phyloP scores from a whole-genome alignment of 2,797 vertebrate genomes.

The Etheostoma perlongum region DNA sequence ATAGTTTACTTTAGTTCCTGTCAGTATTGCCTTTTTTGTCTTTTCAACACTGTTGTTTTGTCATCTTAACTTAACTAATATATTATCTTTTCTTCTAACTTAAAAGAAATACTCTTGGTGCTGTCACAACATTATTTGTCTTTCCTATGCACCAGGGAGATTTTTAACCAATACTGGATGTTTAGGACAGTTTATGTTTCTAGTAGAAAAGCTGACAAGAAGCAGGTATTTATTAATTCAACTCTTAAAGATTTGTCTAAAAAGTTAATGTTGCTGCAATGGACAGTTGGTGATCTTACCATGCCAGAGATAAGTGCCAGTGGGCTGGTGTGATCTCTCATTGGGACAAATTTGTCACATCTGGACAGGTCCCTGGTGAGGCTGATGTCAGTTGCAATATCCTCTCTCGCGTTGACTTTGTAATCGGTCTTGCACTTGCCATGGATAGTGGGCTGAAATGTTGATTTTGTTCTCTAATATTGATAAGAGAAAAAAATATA shows the following conservation, averaged over 20 bases:
- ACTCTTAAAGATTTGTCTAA: background rate
- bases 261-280: background rate
- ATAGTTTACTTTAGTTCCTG: background rate
- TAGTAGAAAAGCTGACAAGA: background rate
- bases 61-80: background rate
- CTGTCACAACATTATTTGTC: background rate
- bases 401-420: conserved; percentile 83
- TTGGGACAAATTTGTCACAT: conserved; percentile 90
- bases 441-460: conserved; percentile 90
- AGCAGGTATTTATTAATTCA: background rate
- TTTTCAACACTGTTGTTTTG: background rate
- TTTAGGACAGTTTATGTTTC: background rate
- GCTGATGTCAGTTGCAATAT: conserved; percentile 87
- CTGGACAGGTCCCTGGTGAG: conserved; percentile 89
- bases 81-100: background rate
- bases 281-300: conserved; percentile 77
- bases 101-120: background rate
- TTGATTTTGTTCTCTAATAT: background rate
- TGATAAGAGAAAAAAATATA: conserved; percentile 2
- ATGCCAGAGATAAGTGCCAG: conserved; percentile 92
- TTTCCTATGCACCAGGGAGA: background rate
- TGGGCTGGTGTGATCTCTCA: conserved; percentile 89
- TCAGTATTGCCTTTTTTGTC: background rate
- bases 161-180: background rate
- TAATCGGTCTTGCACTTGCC: conserved; percentile 90